Conservation (phyloP, 64 coral and sea anemone species). For the Trachythela sp. region DNA sequence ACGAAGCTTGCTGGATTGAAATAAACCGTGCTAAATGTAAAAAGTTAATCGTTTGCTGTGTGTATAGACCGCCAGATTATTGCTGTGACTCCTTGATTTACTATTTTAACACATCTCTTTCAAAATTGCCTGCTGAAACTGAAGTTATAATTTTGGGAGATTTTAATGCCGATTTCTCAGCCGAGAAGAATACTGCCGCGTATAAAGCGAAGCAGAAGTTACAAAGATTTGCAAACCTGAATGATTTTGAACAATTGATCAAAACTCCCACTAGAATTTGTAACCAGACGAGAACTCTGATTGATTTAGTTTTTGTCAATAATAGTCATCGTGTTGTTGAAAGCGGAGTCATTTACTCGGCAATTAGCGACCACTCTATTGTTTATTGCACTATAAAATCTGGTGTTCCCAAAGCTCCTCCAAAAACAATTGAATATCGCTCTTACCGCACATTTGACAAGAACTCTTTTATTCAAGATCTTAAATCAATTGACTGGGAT, state of each 20-base stretch:
- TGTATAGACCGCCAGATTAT: constrained; percentile 27
- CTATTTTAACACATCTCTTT: not conserved
- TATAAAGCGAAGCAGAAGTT: constrained; percentile 18
- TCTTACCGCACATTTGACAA: too few relatives aligned
- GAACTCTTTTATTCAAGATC: too few relatives aligned
- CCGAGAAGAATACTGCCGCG: not conserved
- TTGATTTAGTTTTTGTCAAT: too few relatives aligned
- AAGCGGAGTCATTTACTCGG: too few relatives aligned
- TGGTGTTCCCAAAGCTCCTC: too few relatives aligned
- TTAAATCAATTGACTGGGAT: too few relatives aligned
- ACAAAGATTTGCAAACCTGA: not conserved
- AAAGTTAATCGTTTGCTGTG: constrained; percentile 26
- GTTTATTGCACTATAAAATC: too few relatives aligned
- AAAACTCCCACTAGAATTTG: constrained; percentile 34
- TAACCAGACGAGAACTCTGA: too few relatives aligned
- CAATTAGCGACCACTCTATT: too few relatives aligned
- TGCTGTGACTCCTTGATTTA: constrained; percentile 5
- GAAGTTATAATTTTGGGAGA: constrained; percentile 15
- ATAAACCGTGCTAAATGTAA: not conserved
- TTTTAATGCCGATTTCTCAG: constrained; percentile 37
- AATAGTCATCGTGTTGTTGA: too few relatives aligned
- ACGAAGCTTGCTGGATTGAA: constrained; percentile 6
- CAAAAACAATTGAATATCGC: too few relatives aligned
- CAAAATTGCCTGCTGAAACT: not conserved
- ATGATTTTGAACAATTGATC: constrained; percentile 36